Conservation (phyloP, 2,797 vertebrate genomes). For the Novumbra hubbsi region DNA sequence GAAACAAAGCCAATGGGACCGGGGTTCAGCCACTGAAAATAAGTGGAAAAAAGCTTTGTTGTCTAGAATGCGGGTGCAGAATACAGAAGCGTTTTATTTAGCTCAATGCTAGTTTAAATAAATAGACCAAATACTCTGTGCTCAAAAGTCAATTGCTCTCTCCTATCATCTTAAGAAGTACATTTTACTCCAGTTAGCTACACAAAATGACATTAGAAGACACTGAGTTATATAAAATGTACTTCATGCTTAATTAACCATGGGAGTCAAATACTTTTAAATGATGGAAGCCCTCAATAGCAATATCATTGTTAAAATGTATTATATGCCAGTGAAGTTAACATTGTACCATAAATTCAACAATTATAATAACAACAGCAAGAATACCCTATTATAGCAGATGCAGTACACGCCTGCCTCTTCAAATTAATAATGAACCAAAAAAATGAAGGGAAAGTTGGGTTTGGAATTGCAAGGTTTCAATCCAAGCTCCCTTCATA, state of each 20-base stretch:
- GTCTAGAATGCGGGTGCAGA: constrained; percentile 1
- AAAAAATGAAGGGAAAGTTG: neutral
- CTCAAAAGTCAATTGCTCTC: constrained; percentile 45
- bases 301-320: no score
- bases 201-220: constrained; percentile 29
- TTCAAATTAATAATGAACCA: neutral
- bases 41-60: constrained; percentile 22
- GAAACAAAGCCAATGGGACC: no score
- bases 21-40: constrained; percentile 10
- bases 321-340: no score
- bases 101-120: constrained; percentile 50
- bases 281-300: no score
- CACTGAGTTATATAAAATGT: no score
- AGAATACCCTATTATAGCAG: neutral
- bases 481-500: neutral
- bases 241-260: no score
- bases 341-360: neutral
- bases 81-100: constrained; percentile 41
- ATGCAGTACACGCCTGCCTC: neutral
- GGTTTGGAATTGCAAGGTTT: neutral
- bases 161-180: constrained; percentile 23
- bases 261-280: no score
- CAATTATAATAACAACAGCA: neutral
- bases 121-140: constrained; percentile 46
- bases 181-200: constrained; percentile 22